phyloP scores from a whole-genome alignment of 2,113 vertebrate species.

The Capra hircus region DNA sequence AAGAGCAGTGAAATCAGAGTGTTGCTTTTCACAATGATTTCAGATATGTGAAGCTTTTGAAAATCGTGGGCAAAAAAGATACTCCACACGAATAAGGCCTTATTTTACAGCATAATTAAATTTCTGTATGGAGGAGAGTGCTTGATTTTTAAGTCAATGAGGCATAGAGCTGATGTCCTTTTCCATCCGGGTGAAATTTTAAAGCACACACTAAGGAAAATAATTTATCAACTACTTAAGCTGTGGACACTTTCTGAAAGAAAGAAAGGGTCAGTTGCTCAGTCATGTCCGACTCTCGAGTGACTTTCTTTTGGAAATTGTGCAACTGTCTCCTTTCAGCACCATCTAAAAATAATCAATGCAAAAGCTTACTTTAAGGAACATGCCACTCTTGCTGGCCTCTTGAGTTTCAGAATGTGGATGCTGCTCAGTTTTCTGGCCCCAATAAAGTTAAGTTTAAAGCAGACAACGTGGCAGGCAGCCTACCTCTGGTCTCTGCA shows the following conservation, averaged over 20 bases:
- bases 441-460: neutral
- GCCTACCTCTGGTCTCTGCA: neutral
- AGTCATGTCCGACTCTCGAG: neutral
- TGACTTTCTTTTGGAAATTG: neutral
- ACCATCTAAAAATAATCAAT: neutral
- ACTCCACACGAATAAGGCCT: neutral
- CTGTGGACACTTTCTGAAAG: neutral
- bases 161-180: neutral
- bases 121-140: neutral
- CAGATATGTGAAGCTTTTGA: constrained; percentile 2
- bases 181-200: neutral
- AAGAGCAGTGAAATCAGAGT: neutral
- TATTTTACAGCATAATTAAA: neutral
- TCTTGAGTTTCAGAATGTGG: neutral
- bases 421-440: neutral
- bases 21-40: neutral
- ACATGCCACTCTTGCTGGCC: neutral
- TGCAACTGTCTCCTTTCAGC: neutral
- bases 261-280: neutral
- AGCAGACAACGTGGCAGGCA: neutral
- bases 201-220: neutral
- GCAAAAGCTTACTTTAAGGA: neutral
- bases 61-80: neutral
- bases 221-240: neutral
- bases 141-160: neutral